A percentile compares a stretch with the other conserved stretches of the same genome.
Evolutionary conservation across 1,140 invertebrate species (phyloP).

Genomic region (Plectrocnemia conspersa): DNA sequence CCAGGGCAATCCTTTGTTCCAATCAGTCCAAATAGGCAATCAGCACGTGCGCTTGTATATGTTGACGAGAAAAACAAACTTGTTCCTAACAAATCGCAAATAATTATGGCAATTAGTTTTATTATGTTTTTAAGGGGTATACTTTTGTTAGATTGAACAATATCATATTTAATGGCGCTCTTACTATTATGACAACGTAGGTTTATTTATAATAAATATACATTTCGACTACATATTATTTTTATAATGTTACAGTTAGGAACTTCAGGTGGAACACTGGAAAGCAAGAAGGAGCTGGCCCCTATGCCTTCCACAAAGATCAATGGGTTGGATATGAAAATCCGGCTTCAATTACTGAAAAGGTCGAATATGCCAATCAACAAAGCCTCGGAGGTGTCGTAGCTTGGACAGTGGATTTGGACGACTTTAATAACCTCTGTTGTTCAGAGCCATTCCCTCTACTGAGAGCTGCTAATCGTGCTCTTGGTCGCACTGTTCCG

Average conservation of each 20-base stretch:
- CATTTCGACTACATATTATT: not conserved
- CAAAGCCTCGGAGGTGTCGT: conserved; percentile 74
- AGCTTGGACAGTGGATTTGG: conserved; percentile 88
- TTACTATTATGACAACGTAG: no score
- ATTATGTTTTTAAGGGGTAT: no score
- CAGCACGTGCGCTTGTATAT: no score
- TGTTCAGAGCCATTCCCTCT: conserved; percentile 73
- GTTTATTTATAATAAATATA: not conserved
- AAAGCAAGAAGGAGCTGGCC: conserved; percentile 57
- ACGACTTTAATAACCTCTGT: conserved; percentile 81
- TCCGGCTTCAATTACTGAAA: conserved; percentile 65
- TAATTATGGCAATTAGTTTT: no score
- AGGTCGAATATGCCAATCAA: conserved; percentile 68
- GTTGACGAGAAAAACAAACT: no score
- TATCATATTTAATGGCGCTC: no score
- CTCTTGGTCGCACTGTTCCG: conserved; percentile 61
- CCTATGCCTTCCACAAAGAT: conserved; percentile 71
- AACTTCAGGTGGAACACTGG: conserved; percentile 57
- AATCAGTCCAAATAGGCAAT: no score
- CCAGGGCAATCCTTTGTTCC: no score
- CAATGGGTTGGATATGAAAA: conserved; percentile 93
- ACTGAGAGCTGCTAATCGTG: conserved; percentile 66
- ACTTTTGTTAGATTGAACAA: no score
- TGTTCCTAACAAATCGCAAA: no score
- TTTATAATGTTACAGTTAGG: conserved; percentile 45